These are phyloP conservation scores for Spheniscus mendiculus DNA, from an alignment of 2,113 vertebrate genomes.

Conservation along the genomic window DNA sequence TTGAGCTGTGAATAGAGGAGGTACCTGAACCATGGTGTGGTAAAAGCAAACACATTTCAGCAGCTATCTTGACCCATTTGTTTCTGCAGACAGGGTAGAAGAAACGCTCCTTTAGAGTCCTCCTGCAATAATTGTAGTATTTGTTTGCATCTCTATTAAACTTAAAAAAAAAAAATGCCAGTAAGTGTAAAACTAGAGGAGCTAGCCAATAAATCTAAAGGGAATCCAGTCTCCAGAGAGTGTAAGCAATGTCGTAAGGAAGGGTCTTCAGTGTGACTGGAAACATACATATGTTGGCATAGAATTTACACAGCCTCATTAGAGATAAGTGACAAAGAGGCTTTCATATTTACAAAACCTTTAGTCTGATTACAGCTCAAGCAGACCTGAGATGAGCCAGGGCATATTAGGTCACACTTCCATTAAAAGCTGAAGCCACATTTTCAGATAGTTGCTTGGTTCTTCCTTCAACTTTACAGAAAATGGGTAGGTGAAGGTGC, in stretches of 20 bases:
- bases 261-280: neutral
- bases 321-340: neutral
- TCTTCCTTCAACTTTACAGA: neutral
- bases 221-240: neutral
- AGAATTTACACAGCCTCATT: neutral
- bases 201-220: neutral
- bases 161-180: neutral
- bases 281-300: rapidly evolving
- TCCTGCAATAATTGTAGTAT: neutral
- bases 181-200: neutral
- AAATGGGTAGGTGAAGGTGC: neutral
- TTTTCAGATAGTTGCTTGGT: neutral
- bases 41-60: neutral
- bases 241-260: rapidly evolving
- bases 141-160: neutral
- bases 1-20: neutral
- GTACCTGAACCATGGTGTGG: neutral
- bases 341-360: neutral
- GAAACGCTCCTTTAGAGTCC: too few relatives aligned
- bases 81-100: neutral
- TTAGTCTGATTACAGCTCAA: neutral
- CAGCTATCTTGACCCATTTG: neutral
- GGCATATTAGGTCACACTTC: neutral
- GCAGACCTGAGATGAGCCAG: neutral
- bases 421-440: neutral